Conservation (phyloP, 2,113 vertebrate genomes). For the Mormyrus lacerda region DNA sequence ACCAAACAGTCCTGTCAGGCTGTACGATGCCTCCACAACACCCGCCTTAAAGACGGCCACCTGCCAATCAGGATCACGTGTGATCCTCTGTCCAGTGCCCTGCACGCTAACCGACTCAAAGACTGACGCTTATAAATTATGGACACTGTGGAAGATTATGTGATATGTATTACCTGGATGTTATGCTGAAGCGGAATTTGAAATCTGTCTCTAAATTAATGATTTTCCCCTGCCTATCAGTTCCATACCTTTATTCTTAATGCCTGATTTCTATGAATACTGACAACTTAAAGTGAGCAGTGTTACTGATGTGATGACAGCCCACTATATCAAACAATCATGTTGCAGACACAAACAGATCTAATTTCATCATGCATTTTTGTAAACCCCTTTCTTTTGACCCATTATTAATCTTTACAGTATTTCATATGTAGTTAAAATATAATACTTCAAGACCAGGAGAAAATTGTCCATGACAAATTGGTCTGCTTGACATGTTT, state of each 20-base stretch:
- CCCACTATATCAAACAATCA: neutral
- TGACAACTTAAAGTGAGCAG: neutral
- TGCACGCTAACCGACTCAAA: neutral
- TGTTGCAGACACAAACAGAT: neutral
- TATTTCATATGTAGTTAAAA: neutral
- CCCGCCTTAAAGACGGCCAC: neutral
- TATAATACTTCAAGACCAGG: neutral
- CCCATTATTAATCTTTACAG: neutral
- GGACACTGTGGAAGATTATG: neutral
- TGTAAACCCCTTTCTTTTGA: neutral
- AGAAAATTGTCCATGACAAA: neutral
- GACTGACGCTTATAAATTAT: neutral
- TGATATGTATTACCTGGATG: neutral
- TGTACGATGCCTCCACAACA: neutral
- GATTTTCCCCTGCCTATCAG: neutral
- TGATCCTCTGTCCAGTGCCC: no score
- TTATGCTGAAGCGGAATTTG: neutral
- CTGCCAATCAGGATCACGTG: neutral
- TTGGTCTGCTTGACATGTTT: neutral
- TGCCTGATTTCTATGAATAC: neutral
- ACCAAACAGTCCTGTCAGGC: neutral
- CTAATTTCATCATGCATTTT: neutral
- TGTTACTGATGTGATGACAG: neutral
- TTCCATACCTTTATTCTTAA: neutral
- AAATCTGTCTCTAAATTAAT: neutral